A percentile compares a stretch with the other conserved stretches of the same genome.
Conservation (phyloP, 23 tunicate genomes). For the Clavelina lepadiformis region DNA sequence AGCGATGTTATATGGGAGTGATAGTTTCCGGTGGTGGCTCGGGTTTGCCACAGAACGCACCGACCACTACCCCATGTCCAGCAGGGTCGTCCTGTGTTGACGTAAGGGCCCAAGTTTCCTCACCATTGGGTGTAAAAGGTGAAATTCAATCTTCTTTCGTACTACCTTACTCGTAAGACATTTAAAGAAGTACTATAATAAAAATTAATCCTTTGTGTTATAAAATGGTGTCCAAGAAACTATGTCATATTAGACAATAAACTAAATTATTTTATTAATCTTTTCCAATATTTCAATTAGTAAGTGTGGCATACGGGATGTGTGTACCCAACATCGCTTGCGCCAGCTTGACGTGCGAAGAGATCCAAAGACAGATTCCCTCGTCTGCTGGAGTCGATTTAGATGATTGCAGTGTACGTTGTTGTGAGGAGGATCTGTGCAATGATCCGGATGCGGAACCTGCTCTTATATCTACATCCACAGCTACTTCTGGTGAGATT, state of each 20-base stretch:
- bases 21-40: background rate
- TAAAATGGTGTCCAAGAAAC: no score
- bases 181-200: no score
- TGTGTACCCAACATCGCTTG: no score
- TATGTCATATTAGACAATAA: no score
- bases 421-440: constrained; percentile 9
- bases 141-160: no score
- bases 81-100: constrained; percentile 6
- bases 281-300: background rate
- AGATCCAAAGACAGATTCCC: background rate
- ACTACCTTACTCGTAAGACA: no score
- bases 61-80: background rate
- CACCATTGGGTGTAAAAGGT: no score
- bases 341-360: constrained; percentile 2
- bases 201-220: no score
- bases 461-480: no score
- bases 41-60: background rate
- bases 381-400: background rate
- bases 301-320: background rate
- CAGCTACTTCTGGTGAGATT: no score
- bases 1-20: constrained; percentile 8
- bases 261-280: background rate
- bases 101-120: background rate
- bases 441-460: no score
- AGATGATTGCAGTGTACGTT: background rate